Conservation (phyloP, 2,888 invertebrate species). For the Baronia brevicornis region DNA sequence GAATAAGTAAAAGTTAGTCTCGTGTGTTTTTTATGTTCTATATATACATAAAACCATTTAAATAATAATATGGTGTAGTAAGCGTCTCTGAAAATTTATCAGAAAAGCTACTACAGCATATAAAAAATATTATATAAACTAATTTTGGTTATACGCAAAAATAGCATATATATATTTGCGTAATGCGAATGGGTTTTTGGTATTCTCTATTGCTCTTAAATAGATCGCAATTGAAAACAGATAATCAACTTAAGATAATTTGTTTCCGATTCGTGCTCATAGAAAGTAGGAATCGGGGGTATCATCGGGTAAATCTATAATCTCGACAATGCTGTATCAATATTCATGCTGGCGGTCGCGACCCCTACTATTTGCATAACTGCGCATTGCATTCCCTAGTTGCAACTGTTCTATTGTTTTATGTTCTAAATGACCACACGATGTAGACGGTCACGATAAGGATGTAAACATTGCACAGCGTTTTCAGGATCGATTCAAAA, state of each 20-base stretch:
- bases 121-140: no score
- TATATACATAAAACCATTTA: no score
- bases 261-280: conserved; percentile 59
- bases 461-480: conserved; percentile 51
- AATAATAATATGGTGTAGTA: no score
- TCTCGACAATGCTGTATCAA: conserved; percentile 71
- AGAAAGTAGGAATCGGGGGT: conserved; percentile 54
- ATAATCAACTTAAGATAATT: conserved; percentile 57
- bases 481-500: no score
- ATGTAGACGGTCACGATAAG: conserved; percentile 67
- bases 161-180: no score
- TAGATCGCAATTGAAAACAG: conserved; percentile 41
- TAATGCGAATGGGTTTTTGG: no score
- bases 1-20: no score
- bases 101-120: no score
- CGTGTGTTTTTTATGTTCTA: no score
- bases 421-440: conserved; percentile 73
- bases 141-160: no score
- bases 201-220: conserved; percentile 15
- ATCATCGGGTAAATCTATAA: conserved; percentile 61
- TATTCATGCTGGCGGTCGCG: conserved; percentile 73
- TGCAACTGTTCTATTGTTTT: conserved; percentile 74
- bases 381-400: conserved; percentile 64
- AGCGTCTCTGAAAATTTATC: no score
- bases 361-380: conserved; percentile 71